These are phyloP conservation scores for Diogma glabrata DNA, from an alignment of 2,888 invertebrate species.

Conservation along the genomic window DNA sequence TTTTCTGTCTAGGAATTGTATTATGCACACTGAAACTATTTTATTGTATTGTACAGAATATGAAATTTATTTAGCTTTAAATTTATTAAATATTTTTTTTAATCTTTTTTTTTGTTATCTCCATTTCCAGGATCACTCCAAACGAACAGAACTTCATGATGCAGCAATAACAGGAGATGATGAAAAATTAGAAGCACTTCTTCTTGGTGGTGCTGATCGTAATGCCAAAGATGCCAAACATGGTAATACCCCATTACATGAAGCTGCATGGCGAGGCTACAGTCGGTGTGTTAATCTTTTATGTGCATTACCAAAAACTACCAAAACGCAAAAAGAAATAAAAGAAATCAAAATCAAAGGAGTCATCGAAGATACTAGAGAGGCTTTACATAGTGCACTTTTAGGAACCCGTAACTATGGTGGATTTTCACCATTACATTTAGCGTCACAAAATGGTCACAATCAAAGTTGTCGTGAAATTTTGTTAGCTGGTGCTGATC, in stretches of 20 bases:
- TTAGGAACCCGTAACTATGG: constrained; percentile 62
- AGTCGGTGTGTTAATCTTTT: constrained; percentile 70
- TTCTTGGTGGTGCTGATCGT: constrained; percentile 27
- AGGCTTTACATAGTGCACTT: constrained; percentile 49
- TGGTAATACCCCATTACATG: constrained; percentile 88
- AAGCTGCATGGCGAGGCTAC: constrained; percentile 91
- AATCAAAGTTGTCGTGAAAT: constrained; percentile 88
- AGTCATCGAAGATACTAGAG: constrained; percentile 25
- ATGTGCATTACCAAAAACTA: constrained; percentile 28
- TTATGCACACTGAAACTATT: too few relatives aligned
- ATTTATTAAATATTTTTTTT: background rate
- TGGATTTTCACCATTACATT: constrained; percentile 87
- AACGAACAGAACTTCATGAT: constrained; percentile 28
- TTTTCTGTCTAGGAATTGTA: too few relatives aligned
- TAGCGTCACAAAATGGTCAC: constrained; percentile 93
- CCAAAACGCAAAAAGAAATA: constrained; percentile 6
- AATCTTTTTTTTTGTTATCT: background rate
- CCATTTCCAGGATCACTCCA: constrained; percentile 24
- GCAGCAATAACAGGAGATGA: constrained; percentile 30
- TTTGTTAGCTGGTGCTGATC: constrained; percentile 73
- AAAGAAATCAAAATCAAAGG: constrained; percentile 24
- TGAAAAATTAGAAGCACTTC: constrained; percentile 24
- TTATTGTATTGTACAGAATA: too few relatives aligned
- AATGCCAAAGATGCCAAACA: constrained; percentile 40
- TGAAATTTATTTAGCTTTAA: background rate